Percentiles rank a stretch among this genome's conserved stretches.
phyloP scores from a whole-genome alignment of 2,888 invertebrate species.

The Eupsilia transversa region DNA sequence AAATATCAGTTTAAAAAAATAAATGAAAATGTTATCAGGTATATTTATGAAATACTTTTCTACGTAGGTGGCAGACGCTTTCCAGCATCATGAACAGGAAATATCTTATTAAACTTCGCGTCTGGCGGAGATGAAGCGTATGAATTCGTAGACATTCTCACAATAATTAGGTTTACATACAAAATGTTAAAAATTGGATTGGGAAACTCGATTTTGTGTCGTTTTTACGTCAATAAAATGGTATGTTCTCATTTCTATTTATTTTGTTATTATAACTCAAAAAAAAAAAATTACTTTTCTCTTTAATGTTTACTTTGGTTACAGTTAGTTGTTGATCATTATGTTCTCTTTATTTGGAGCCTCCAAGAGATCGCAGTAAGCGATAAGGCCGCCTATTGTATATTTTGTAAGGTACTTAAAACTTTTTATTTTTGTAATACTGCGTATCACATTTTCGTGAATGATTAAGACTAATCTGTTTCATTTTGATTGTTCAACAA shows the following conservation, averaged over 20 bases:
- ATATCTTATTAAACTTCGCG: conserved; percentile 74
- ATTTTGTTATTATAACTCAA: background rate
- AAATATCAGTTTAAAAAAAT: background rate
- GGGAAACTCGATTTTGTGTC: conserved; percentile 26
- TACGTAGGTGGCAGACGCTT: conserved; percentile 47
- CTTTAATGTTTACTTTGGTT: background rate
- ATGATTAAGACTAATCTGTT: too few species aligned
- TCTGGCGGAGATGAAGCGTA: conserved; percentile 65
- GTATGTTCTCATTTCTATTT: conserved; percentile 4
- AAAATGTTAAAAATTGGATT: conserved; percentile 55
- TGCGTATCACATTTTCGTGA: too few species aligned
- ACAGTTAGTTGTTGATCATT: background rate
- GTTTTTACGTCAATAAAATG: conserved; percentile 22
- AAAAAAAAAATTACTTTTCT: background rate
- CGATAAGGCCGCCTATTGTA: too few species aligned
- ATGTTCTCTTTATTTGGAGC: background rate
- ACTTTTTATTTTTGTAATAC: too few species aligned
- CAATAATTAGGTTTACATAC: conserved; percentile 68
- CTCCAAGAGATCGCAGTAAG: too few species aligned
- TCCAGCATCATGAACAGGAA: conserved; percentile 70
- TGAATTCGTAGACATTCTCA: conserved; percentile 65
- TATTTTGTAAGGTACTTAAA: too few species aligned
- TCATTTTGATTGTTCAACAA: too few species aligned
- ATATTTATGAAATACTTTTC: conserved; percentile 65
- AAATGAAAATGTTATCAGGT: conserved; percentile 2